Base-by-base conservation (phyloP, 2,797 vertebrate species). In the Cynopterus sphinx region DNA sequence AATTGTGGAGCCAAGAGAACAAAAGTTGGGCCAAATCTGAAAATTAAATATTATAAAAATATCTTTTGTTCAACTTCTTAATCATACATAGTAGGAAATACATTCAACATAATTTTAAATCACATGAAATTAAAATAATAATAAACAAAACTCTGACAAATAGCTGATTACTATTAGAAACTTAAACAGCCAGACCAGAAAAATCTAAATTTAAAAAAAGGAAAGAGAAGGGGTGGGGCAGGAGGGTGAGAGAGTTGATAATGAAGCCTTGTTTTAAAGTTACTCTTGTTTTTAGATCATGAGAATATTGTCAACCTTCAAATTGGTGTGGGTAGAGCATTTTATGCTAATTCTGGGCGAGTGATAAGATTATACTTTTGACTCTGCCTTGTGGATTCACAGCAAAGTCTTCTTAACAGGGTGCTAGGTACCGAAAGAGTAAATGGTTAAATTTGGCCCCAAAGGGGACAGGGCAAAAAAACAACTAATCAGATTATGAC, bases 401-500 rank as follows among this genome's bases (percentile, higher is more conserved):
- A 36, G 5, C 8, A 53, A 7, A 36, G 21, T 26, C 28, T 55
- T 26, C 28, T 55, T 55, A 55, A 26, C 3, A 21, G 7, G 28
- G 33, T 75, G 21, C 15, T 67, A 78, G 57, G 7, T 9, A 43
- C 36, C 39, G n/a, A 61, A 86, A 41, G 33, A 68, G 6, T 55
- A 65, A 70, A 43, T 5, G 31, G 5, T 49, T 13, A 61, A 31
- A 84, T 31, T 6, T 85, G 17, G 17, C 63, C 9, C 9, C 13
- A 68, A 49, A 9, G 4, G 2, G 0, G 16, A 9, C 17, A 13
- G 4, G 1, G 15, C 7, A 28, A 43, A 73, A 6, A 8, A 46
- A 24, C 5, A 19, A 10, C 24, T 24, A 26, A n/a, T n/a, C 41
- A 43, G 41, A 36, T 22, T 79, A 43, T 28, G 57, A 68, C 11